These are phyloP conservation scores for Drosophila pseudotakahashii DNA, from an alignment of 2,888 invertebrate species.

Conservation along the genomic window DNA sequence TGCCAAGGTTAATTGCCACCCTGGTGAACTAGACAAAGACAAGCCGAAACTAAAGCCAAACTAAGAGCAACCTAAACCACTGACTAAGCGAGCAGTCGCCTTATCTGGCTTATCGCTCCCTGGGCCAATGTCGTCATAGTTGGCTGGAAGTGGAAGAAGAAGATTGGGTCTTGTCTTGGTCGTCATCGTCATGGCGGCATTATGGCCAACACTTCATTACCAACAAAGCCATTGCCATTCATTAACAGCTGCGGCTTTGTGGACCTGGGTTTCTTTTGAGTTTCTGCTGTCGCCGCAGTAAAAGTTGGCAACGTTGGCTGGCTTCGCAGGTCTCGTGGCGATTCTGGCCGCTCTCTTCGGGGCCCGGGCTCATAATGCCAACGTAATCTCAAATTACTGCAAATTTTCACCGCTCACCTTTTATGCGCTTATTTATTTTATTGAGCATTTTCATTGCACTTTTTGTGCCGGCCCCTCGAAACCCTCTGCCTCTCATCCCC, in stretches of 20 bases:
- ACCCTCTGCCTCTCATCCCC: no score
- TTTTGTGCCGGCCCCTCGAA: slow-evolving; percentile 17
- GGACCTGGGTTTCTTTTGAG: slow-evolving; percentile 39
- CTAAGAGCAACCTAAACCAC: slow-evolving; percentile 34
- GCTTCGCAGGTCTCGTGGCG: slow-evolving; percentile 27
- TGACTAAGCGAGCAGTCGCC: slow-evolving; percentile 29
- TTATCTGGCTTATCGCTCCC: slow-evolving; percentile 65
- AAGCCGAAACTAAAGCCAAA: slow-evolving; percentile 13
- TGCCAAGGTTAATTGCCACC: slow-evolving; percentile 51
- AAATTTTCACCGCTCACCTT: slow-evolving; percentile 64
- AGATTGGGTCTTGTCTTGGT: slow-evolving; percentile 23
- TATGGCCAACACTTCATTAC: slow-evolving; percentile 76
- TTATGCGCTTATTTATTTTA: slow-evolving; percentile 64
- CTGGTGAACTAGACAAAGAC: slow-evolving; percentile 1
- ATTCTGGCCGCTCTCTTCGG: slow-evolving; percentile 9
- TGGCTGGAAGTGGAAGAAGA: slow-evolving; percentile 11
- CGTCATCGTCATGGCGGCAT: slow-evolving; percentile 56
- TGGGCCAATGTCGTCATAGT: slow-evolving; percentile 56
- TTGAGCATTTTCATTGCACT: slow-evolving; percentile 57
- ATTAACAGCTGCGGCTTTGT: slow-evolving; percentile 72
- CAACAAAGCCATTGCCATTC: slow-evolving; percentile 74
- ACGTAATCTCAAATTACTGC: slow-evolving; percentile 76
- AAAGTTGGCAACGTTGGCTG: slow-evolving; percentile 56
- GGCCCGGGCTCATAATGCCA: slow-evolving; percentile 54
- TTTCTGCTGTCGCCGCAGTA: slow-evolving; percentile 61